Evolutionary conservation across 2,888 invertebrate genomes (phyloP).

Genomic region (Disparrhopalites patrizii): DNA sequence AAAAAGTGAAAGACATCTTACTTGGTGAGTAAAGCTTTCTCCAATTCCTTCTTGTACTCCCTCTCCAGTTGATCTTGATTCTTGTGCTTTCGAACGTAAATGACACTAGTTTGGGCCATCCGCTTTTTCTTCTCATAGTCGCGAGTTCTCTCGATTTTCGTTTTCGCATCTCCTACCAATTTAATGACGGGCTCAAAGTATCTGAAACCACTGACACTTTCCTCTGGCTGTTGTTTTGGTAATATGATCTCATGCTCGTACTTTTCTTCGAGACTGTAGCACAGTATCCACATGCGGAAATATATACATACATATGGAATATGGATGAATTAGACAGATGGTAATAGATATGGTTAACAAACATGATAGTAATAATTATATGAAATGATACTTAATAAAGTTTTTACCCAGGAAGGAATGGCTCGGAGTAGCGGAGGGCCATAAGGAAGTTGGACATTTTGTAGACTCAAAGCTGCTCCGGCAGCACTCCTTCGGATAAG

Average conservation of each 20-base stretch:
- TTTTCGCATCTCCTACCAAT: background rate
- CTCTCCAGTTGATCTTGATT: background rate
- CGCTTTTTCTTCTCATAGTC: constrained; percentile 3
- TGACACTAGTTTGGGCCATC: constrained; percentile 10
- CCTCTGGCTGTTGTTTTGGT: background rate
- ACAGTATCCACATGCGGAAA: too few species aligned
- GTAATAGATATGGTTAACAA: background rate
- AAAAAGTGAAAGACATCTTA: too few species aligned
- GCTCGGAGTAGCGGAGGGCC: constrained; percentile 12
- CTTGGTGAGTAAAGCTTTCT: background rate
- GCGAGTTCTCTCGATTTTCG: background rate
- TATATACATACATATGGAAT: background rate
- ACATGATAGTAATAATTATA: too few species aligned
- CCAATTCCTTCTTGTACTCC: background rate
- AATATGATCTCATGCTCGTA: constrained; percentile 6
- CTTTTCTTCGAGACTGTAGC: constrained; percentile 16
- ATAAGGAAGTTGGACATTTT: constrained; percentile 14
- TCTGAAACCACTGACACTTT: background rate
- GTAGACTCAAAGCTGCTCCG: too few species aligned
- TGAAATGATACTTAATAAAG: background rate
- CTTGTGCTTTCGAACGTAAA: constrained; percentile 10
- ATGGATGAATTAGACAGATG: background rate
- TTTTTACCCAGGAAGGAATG: constrained; percentile 12
- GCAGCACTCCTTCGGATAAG: too few species aligned
- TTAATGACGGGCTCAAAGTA: constrained; percentile 12